These are phyloP conservation scores for Atractosteus spatula DNA, from an alignment of 2,113 vertebrate species.

Conservation along the genomic window DNA sequence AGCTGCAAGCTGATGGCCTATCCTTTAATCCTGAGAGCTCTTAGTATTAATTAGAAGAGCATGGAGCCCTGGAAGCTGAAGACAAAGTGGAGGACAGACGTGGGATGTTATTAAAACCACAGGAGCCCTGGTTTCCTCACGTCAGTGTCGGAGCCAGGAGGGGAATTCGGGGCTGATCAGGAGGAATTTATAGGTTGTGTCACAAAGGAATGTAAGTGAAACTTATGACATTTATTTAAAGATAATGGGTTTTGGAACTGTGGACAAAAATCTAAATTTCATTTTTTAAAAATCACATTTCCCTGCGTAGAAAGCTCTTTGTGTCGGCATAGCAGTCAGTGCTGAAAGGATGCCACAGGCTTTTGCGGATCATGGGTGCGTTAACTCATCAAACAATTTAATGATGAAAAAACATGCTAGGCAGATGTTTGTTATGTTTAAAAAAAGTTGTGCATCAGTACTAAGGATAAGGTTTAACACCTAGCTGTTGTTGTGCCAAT, in stretches of 20 bases:
- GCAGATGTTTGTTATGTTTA: too few species aligned
- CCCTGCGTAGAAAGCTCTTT: too few species aligned
- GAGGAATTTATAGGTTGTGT: conserved; percentile 47
- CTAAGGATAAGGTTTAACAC: too few species aligned
- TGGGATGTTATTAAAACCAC: conserved; percentile 36
- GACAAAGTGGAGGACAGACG: conserved; percentile 20
- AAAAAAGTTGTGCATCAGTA: too few species aligned
- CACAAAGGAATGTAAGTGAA: conserved; percentile 35
- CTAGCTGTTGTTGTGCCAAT: too few species aligned
- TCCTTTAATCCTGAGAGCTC: background rate
- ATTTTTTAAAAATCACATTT: too few species aligned
- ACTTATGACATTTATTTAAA: conserved; percentile 15
- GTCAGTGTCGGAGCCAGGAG: conserved; percentile 5
- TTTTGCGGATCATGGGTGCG: too few species aligned
- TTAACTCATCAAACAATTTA: too few species aligned
- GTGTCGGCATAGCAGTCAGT: too few species aligned
- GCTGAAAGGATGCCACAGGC: too few species aligned
- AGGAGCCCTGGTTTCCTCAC: conserved; percentile 3
- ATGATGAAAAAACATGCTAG: too few species aligned
- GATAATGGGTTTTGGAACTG: background rate
- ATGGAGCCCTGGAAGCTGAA: conserved; percentile 1
- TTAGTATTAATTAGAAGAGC: conserved; percentile 20
- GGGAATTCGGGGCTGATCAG: conserved; percentile 42
- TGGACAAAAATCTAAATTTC: background rate
- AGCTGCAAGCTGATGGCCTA: background rate